Base-by-base conservation (phyloP, 2,113 vertebrate species). In the Odocoileus virginianus region DNA sequence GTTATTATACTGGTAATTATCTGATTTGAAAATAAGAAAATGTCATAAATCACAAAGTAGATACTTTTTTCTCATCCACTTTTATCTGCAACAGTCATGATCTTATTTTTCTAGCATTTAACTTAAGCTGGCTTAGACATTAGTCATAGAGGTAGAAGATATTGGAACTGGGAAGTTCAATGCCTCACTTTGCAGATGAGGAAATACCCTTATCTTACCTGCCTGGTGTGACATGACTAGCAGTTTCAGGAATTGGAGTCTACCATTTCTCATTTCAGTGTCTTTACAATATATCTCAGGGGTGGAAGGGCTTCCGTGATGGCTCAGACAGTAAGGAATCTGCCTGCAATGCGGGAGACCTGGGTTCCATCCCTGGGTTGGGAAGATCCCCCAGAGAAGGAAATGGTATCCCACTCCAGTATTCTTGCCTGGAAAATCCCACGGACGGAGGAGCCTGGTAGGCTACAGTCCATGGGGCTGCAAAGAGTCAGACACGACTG, bases 21-120 rank as follows among this genome's bases (percentile, higher is more conserved):
- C 33, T 81, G 47, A 76, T 96, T 95, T 19, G 79, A 87, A 94
- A 92, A 45, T 57, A 52, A 86, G 30, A 21, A 89, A 54, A 60
- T 85, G 8, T 74, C 64, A 86, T 33, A 83, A 85, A 55, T 94
- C 28, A 67, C 43, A 91, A 40, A 27, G 47, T 47, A 96, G 23
- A 16, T 78, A 10, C 52, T 64, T 89, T 96, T 89, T 55, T 84
- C 45, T 96, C 6, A 27, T 36, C 28, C 6, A 89, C 6, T 57
- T 93, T 94, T 79, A 74, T 94, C 43, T 94, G 2, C 13, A 87
- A 21, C 54, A 55, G 33, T 85, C 14, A 71, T 7, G 16, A 61
- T 83, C 5, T 67, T 79, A 54, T 74, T 94, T 84, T 14, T 16
- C 30, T 64, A 74, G 23, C 16, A 25, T 96, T 90, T 92, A 40